Percentiles rank a stretch among this genome's conserved stretches.
phyloP scores from a whole-genome alignment of 2,797 vertebrate species.

The Tragelaphus oryx region DNA sequence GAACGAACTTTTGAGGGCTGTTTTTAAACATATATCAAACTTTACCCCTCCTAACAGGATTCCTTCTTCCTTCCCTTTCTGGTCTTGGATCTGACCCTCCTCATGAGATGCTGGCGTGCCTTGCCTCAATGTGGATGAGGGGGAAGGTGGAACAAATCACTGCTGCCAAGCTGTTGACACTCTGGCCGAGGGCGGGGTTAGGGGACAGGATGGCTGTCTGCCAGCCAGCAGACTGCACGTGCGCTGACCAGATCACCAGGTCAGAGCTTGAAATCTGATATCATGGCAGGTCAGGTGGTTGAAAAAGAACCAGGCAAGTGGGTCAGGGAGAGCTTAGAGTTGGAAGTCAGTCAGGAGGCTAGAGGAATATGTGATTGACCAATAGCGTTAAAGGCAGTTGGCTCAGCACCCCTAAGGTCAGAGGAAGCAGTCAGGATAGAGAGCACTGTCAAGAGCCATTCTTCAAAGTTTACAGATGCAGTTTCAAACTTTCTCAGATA shows the following conservation, averaged over 20 bases:
- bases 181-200: background rate
- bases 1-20: background rate
- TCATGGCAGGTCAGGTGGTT: background rate
- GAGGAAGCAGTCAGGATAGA: background rate
- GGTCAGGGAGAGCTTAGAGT: background rate
- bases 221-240: background rate
- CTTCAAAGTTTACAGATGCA: background rate
- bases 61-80: background rate
- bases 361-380: background rate
- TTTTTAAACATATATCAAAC: background rate
- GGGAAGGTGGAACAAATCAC: background rate
- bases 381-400: background rate
- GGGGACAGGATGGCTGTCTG: background rate
- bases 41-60: background rate
- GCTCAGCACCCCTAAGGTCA: background rate
- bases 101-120: background rate
- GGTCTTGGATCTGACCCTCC: background rate
- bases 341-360: background rate
- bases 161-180: background rate
- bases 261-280: constrained; percentile 8
- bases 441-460: background rate
- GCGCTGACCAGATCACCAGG: background rate
- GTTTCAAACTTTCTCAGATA: background rate
- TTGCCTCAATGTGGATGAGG: background rate
- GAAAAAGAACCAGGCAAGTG: background rate